Conservation (phyloP, 2,113 vertebrate genomes). For the Glareola pratincola region DNA sequence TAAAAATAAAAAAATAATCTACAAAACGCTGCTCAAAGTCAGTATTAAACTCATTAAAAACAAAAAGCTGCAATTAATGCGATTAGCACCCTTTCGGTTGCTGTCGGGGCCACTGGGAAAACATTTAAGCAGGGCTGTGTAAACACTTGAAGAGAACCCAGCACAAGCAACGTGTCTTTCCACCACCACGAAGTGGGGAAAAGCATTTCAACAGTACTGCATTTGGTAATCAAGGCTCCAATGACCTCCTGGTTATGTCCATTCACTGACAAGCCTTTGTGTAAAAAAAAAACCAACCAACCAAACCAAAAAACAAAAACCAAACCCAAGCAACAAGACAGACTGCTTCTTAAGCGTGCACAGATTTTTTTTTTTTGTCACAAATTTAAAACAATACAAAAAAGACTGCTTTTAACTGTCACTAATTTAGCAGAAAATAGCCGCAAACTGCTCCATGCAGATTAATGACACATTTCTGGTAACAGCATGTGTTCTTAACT, state of each 20-base stretch:
- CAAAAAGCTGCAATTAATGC: not conserved
- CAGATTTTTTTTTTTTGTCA: not conserved
- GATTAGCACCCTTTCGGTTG: not conserved
- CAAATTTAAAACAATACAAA: not conserved
- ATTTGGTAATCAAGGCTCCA: not conserved
- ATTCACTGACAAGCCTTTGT: not conserved
- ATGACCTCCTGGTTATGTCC: not conserved
- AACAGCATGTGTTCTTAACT: conserved; percentile 39
- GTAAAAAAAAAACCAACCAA: not conserved
- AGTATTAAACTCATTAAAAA: not conserved
- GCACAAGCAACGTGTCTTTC: not conserved
- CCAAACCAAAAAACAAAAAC: not conserved
- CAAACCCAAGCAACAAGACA: not conserved
- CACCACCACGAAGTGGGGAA: not conserved
- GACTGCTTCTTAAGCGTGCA: not conserved
- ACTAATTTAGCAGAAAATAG: conserved; percentile 38
- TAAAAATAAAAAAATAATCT: not conserved
- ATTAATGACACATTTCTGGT: conserved; percentile 23
- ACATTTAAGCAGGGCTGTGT: not conserved
- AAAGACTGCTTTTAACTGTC: not conserved
- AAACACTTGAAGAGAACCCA: not conserved
- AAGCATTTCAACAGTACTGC: not conserved
- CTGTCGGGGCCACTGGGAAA: not conserved
- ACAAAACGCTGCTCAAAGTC: not conserved
- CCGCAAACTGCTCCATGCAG: not conserved